Evolutionary conservation across 92 coral and sea anemone genomes (phyloP).

Genomic region (Blastomussa wellsi): DNA sequence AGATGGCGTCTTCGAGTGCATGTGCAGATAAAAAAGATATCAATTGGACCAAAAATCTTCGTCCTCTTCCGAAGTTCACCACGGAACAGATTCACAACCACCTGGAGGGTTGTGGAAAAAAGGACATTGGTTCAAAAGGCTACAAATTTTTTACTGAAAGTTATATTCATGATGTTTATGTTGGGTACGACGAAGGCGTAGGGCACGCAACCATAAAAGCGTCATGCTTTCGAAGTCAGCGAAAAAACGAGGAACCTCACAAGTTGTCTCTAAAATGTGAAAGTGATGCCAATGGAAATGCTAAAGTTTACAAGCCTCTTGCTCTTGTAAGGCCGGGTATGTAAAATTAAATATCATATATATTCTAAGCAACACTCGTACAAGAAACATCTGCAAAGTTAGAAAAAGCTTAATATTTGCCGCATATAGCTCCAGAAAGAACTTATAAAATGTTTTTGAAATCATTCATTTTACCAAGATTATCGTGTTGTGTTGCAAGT

Average conservation of each 20-base stretch:
- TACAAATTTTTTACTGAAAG: conserved; percentile 26
- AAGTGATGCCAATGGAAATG: neutral
- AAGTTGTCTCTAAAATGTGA: conserved; percentile 16
- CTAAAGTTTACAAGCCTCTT: conserved; percentile 21
- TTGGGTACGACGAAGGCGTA: neutral
- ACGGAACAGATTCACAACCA: conserved; percentile 21
- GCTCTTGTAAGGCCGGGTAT: conserved; percentile 39
- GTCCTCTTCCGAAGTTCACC: conserved; percentile 29
- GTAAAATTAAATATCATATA: conserved; percentile 16
- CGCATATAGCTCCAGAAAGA: neutral
- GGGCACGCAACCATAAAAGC: neutral
- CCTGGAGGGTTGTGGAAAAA: conserved; percentile 38
- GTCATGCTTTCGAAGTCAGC: conserved; percentile 18
- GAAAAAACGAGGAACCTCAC: conserved; percentile 18
- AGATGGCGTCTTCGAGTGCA: conserved; percentile 26
- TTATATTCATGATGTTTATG: conserved; percentile 29
- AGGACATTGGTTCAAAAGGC: conserved; percentile 16
- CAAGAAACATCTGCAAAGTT: too few species aligned
- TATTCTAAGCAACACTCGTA: neutral
- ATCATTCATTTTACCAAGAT: neutral
- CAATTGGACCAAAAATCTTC: conserved; percentile 27
- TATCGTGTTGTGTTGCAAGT: neutral
- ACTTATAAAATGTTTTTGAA: neutral
- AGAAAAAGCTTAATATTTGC: neutral
- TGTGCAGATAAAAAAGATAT: conserved; percentile 2